These are phyloP conservation scores for Ceratosolen fusciceps DNA, from an alignment of 1,140 invertebrate genomes.

Conservation along the genomic window DNA sequence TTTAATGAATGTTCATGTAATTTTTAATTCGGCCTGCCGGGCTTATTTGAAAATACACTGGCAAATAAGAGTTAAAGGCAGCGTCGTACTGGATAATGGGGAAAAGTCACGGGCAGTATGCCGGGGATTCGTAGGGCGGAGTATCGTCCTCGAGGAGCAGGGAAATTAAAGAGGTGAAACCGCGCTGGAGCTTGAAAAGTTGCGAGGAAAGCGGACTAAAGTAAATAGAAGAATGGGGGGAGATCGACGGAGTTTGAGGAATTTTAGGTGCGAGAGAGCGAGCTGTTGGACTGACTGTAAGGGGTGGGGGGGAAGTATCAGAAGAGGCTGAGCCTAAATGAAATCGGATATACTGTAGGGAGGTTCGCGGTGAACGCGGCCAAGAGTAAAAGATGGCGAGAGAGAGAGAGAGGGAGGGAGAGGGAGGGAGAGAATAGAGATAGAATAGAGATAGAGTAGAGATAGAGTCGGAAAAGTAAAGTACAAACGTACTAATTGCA, in stretches of 20 bases:
- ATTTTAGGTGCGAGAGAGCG: not conserved
- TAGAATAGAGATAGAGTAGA: too few species aligned
- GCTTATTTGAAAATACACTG: not conserved
- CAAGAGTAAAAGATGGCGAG: not conserved
- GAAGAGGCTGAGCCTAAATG: not conserved
- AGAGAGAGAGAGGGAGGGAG: not conserved
- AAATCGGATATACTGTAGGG: constrained; percentile 17
- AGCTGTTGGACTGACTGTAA: too few species aligned
- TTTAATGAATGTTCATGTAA: not conserved
- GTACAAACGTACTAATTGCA: constrained; percentile 49
- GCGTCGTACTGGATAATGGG: not conserved
- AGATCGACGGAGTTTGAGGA: not conserved
- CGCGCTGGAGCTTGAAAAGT: constrained; percentile 37
- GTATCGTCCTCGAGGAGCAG: not conserved
- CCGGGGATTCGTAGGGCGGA: not conserved
- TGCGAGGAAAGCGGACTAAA: constrained; percentile 16
- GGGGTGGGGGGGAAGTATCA: not conserved
- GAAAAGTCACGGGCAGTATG: not conserved
- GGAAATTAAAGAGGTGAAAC: constrained; percentile 36
- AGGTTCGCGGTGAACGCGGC: not conserved
- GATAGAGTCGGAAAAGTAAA: constrained; percentile 5
- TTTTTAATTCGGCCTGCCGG: not conserved
- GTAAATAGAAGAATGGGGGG: constrained; percentile 10
- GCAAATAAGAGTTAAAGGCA: not conserved
- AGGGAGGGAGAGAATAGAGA: not conserved